Percentiles rank a stretch among this genome's conserved stretches.
Conservation (phyloP, 1,140 invertebrate genomes). For the Pseudoatta argentina region DNA sequence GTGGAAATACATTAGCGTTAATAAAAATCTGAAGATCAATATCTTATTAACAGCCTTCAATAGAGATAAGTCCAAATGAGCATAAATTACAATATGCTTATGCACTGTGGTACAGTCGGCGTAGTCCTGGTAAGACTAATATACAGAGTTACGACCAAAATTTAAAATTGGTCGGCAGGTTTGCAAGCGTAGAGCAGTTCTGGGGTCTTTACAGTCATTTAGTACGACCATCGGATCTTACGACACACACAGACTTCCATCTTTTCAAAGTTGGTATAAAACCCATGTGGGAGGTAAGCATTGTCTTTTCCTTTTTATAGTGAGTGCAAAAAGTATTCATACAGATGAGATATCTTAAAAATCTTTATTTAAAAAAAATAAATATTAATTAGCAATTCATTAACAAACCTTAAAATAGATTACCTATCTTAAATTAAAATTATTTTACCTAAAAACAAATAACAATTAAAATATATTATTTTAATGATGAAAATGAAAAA, state of each 20-base stretch:
- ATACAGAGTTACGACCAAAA: constrained; percentile 91
- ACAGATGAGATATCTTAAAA: too few relatives aligned
- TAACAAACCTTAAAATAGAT: too few relatives aligned
- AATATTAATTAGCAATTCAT: too few relatives aligned
- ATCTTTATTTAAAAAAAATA: too few relatives aligned
- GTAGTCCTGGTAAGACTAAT: constrained; percentile 89
- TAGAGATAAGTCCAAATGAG: constrained; percentile 91
- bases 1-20: constrained; percentile 22
- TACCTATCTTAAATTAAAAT: too few relatives aligned
- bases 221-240: constrained; percentile 94
- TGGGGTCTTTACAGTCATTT: constrained; percentile 98
- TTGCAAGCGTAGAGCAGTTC: constrained; percentile 98
- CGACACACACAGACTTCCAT: constrained; percentile 97
- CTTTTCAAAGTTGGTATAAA: constrained; percentile 99
- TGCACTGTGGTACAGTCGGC: constrained; percentile 95
- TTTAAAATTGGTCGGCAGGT: constrained; percentile 92
- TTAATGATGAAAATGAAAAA: too few relatives aligned
- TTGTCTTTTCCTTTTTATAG: neutral
- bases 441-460: too few relatives aligned
- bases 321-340: too few relatives aligned
- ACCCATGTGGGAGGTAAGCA: constrained; percentile 97
- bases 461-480: too few relatives aligned
- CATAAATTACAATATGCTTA: constrained; percentile 96
- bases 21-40: constrained; percentile 30
- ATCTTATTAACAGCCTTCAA: constrained; percentile 84